Evolutionary conservation across 2,888 invertebrate genomes (phyloP), one percentile per base, ranked within the genome.

Genomic region (Seira musarum): DNA sequence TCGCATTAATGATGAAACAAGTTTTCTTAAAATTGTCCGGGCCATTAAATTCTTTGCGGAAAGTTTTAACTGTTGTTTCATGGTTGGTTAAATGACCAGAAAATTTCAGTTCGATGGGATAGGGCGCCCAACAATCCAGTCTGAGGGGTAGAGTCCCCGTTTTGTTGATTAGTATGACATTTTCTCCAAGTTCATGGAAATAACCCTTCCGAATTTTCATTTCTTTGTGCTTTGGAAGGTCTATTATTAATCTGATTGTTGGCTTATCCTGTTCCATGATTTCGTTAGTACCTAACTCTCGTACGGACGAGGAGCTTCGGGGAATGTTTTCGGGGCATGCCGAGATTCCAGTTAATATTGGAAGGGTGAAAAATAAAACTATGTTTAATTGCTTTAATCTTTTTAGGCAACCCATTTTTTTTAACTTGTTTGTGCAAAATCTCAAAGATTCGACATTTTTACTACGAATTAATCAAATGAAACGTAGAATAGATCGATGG

Each of bases 1-100:
- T 84, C 3, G 81, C 83, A 70, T 84, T 84, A 5, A 84, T 83
- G 5, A 68, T 35, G 35, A 82, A 84, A 66, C 82, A 84, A 19
- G 61, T 72, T 24, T 72, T 2, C 0, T 53, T 49, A 15, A 49
- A 25, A 1, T 67, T 63, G 0, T 1, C 13, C 3, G 66, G 15
- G 8, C 63, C 72, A n/a, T n/a, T n/a, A 53, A 30, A 64, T 17
- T 72, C 72, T 19, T 79, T 79, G 40, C 79, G 40, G 17, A 79
- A 79, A 0, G 79, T 79, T 64, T 72, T 79, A 1, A 79, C 72
- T 15, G 61, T 72, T 2, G 72, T 68, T 53, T 69, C 80, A 57
- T 64, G 76, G 69, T 72, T 73, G 25, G 76, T 72, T 25, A 81
- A 22, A 64, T 82, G 82, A 1, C 82, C 84, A 6, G 68, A 21